Conservation (phyloP, 2,888 invertebrate species). For the Choreutis nemorana region DNA sequence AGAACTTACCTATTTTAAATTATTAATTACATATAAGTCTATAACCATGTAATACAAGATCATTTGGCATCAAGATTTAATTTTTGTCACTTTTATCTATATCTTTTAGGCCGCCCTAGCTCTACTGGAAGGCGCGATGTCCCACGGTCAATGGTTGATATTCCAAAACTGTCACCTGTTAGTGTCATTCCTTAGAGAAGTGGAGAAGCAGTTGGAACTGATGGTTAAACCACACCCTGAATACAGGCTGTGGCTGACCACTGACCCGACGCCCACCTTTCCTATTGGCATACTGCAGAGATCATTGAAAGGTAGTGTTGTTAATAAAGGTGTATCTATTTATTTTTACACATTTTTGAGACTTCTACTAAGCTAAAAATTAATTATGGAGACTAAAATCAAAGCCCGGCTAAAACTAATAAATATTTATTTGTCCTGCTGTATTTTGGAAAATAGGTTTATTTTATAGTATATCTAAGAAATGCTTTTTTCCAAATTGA, state of each 20-base stretch:
- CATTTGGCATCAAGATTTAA: no score
- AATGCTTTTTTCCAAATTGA: no score
- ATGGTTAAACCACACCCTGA: conserved; percentile 86
- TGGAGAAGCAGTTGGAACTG: conserved; percentile 86
- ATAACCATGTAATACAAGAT: no score
- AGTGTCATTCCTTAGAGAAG: conserved; percentile 76
- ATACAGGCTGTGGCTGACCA: conserved; percentile 92
- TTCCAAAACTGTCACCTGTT: conserved; percentile 92
- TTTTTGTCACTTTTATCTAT: background rate
- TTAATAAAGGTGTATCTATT: background rate
- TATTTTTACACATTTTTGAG: background rate
- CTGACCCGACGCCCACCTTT: conserved; percentile 86
- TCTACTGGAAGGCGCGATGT: conserved; percentile 72
- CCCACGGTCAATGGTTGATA: conserved; percentile 89
- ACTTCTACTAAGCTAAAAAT: no score
- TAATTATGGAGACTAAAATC: no score
- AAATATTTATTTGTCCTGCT: no score
- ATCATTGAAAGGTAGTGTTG: conserved; percentile 83
- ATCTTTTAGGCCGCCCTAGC: conserved; percentile 70
- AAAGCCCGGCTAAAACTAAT: no score
- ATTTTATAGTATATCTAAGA: no score
- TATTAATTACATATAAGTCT: no score
- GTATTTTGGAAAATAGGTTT: no score
- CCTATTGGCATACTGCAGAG: conserved; percentile 90
- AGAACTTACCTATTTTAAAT: no score